Evolutionary conservation across 2,113 vertebrate species (phyloP), one percentile per base, ranked within the genome.

Genomic region (Tyrannus savana): DNA sequence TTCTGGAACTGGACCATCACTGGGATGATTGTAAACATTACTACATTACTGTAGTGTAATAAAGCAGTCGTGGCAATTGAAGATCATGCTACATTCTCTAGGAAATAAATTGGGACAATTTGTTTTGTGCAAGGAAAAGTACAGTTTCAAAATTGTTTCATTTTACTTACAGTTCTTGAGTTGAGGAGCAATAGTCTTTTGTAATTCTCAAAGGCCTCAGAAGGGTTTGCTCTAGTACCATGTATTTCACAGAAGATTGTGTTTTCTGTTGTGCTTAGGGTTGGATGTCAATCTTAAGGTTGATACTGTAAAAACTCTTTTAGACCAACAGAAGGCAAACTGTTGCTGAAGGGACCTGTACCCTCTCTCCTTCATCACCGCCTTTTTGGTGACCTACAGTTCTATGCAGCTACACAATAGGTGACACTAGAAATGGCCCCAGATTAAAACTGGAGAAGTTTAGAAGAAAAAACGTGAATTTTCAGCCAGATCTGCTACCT

Each of bases 321-420:
- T 30, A 72, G 33, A 60, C 41, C 44, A 60, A 60, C 3, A 46
- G 41, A 64, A 81, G 17, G 21, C 16, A 80, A 67, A 53, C 30
- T 41, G 21, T n/a, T 63, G 19, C 39, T 75, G 64, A 67, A 84
- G 16, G 39, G 21, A 30, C 7, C 41, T 12, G 22, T 78, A 9
- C 50, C 52, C 74, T 72, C 19, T 39, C 47, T 91, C n/a, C 62
- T 87, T 81, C 52, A 49, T 31, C 37, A 41, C 12, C 1, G 2
- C 19, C 31, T 41, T 80, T 83, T 77, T 53, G 58, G 3, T 66
- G 19, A 22, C 0, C 0, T 44, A 14, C 0, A 0, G 24, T 31
- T 92, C 88, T 86, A 53, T 77, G 72, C 41, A 86, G n/a, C 55
- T 58, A 19, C 27, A 33, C 19, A 41, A 25, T 27, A 62, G 37